These are phyloP conservation scores for Pararge aegeria DNA, from an alignment of 1,140 invertebrate genomes.

Conservation along the genomic window DNA sequence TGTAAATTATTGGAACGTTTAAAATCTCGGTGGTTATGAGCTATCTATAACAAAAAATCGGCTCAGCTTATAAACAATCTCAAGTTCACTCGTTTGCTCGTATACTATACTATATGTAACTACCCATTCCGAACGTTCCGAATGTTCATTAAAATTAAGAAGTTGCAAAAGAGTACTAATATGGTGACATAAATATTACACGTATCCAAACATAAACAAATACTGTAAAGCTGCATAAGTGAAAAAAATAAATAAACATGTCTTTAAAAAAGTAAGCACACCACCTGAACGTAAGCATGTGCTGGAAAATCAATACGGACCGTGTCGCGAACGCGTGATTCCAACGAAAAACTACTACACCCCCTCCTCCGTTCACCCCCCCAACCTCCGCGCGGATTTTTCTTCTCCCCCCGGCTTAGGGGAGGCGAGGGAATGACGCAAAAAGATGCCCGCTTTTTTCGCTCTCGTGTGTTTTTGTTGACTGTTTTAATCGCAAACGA, in stretches of 20 bases:
- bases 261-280: conserved; percentile 26
- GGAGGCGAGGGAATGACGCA: conserved; percentile 44
- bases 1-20: too few species aligned
- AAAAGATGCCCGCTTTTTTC: conserved; percentile 57
- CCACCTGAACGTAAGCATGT: conserved; percentile 52
- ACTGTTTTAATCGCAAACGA: conserved; percentile 19
- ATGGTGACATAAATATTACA: too few species aligned
- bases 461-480: conserved; percentile 39
- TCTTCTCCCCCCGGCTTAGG: conserved; percentile 45
- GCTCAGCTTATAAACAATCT: too few species aligned
- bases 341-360: conserved; percentile 50
- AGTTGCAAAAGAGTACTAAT: too few species aligned
- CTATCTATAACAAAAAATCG: too few species aligned
- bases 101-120: too few species aligned
- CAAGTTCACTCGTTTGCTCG: too few species aligned
- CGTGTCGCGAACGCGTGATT: conserved; percentile 48
- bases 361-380: conserved; percentile 26
- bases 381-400: conserved; percentile 49
- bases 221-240: background rate
- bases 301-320: conserved; percentile 56
- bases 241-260: conserved; percentile 15
- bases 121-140: too few species aligned
- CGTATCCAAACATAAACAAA: too few species aligned
- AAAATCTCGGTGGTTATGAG: too few species aligned
- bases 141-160: too few species aligned